Conservation (phyloP, 2,888 invertebrate genomes). For the Drosophila silvestris region DNA sequence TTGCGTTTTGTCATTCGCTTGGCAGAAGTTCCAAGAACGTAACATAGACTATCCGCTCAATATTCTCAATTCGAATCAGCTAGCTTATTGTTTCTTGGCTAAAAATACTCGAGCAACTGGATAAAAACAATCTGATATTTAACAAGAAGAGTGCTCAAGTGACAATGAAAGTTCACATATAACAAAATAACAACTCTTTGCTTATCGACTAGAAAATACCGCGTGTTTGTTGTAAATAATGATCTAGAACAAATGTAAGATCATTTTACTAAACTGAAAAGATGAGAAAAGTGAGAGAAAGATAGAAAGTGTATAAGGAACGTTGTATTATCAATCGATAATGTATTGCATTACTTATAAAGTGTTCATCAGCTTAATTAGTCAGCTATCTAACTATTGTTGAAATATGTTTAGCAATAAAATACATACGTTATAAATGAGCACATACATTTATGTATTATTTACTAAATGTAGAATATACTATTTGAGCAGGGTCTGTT, state of each 20-base stretch:
- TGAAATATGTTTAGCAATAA: neutral
- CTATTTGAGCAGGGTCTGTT: slow-evolving; percentile 15
- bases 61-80: neutral
- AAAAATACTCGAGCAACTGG: neutral
- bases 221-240: neutral
- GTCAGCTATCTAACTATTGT: neutral
- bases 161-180: slow-evolving; percentile 3
- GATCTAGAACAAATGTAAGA: neutral
- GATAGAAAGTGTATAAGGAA: neutral
- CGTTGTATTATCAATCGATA: neutral
- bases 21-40: slow-evolving; percentile 7
- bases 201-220: neutral
- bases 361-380: neutral
- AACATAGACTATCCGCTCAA: neutral
- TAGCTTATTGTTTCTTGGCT: neutral
- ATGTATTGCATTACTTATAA: neutral
- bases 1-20: slow-evolving; percentile 12
- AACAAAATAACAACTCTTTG: neutral
- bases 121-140: neutral
- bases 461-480: slow-evolving; percentile 1
- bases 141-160: neutral
- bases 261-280: neutral
- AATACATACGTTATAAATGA: neutral
- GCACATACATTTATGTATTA: neutral
- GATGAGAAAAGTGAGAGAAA: neutral